These are phyloP conservation scores for Acinonyx jubatus DNA, from an alignment of 2,113 vertebrate genomes.

Conservation along the genomic window DNA sequence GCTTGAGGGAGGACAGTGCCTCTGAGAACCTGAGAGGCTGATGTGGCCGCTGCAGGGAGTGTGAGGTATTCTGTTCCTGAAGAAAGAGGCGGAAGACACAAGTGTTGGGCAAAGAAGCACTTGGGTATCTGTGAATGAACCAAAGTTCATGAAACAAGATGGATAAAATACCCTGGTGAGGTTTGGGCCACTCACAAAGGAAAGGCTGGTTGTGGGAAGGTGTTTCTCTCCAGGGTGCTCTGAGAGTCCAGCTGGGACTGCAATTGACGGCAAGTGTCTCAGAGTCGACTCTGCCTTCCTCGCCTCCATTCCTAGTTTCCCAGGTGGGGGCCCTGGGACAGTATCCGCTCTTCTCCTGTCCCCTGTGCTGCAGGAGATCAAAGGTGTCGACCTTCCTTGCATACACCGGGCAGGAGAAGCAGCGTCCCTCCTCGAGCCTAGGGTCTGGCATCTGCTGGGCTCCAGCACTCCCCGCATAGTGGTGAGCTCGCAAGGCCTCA, in stretches of 20 bases:
- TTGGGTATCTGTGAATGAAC: neutral
- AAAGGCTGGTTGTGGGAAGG: neutral
- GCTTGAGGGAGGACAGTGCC: neutral
- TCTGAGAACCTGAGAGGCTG: neutral
- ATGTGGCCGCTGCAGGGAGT: neutral
- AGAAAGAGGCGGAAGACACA: neutral
- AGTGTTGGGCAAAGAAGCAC: neutral
- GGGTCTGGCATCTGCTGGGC: neutral
- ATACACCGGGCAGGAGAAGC: neutral
- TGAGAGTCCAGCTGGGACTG: neutral
- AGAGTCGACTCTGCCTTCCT: neutral
- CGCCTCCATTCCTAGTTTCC: neutral
- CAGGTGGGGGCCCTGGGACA: neutral
- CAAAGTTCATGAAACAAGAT: neutral
- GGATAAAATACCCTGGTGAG: neutral
- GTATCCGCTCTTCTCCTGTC: neutral
- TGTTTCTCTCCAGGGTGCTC: neutral
- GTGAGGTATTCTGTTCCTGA: neutral
- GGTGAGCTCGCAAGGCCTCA: neutral
- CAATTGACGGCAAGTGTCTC: neutral
- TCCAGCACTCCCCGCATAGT: accelerated
- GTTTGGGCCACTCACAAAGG: neutral
- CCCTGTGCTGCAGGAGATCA: neutral
- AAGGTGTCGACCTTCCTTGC: neutral
- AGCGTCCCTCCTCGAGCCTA: accelerated